phyloP scores from a whole-genome alignment of 2,797 vertebrate species.

The Holocentrus rufus region DNA sequence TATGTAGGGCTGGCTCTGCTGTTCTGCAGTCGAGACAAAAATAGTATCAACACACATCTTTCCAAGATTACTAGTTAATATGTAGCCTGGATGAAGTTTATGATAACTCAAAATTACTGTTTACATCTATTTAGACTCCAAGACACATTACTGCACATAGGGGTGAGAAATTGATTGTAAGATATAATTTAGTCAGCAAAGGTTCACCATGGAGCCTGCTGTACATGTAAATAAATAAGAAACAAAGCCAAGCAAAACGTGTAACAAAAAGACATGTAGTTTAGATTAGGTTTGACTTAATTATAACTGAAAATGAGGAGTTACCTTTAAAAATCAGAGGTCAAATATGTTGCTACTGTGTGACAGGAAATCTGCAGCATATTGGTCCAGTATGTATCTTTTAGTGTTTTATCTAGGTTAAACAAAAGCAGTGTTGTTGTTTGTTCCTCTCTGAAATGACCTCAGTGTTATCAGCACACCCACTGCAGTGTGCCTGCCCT shows the following conservation, averaged over 20 bases:
- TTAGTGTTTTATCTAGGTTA: constrained; percentile 28
- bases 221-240: too few relatives aligned
- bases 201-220: too few relatives aligned
- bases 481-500: background rate
- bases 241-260: background rate
- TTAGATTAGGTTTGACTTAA: constrained; percentile 37
- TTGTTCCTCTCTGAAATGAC: constrained; percentile 17
- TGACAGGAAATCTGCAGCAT: constrained; percentile 33
- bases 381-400: constrained; percentile 20
- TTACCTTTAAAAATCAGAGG: constrained; percentile 20
- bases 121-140: too few relatives aligned
- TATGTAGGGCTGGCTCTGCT: too few relatives aligned
- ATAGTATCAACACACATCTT: too few relatives aligned
- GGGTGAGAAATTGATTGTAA: background rate
- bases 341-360: constrained; percentile 18
- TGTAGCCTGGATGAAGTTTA: too few relatives aligned
- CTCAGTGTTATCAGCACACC: constrained; percentile 4
- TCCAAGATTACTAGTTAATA: too few relatives aligned
- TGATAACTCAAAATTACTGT: too few relatives aligned
- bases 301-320: constrained; percentile 45
- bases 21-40: too few relatives aligned
- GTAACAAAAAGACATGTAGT: background rate
- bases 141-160: background rate
- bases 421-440: constrained; percentile 20
- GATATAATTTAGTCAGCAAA: background rate